These are phyloP conservation scores for Delia radicum DNA, from an alignment of 1,140 invertebrate genomes.

Conservation along the genomic window DNA sequence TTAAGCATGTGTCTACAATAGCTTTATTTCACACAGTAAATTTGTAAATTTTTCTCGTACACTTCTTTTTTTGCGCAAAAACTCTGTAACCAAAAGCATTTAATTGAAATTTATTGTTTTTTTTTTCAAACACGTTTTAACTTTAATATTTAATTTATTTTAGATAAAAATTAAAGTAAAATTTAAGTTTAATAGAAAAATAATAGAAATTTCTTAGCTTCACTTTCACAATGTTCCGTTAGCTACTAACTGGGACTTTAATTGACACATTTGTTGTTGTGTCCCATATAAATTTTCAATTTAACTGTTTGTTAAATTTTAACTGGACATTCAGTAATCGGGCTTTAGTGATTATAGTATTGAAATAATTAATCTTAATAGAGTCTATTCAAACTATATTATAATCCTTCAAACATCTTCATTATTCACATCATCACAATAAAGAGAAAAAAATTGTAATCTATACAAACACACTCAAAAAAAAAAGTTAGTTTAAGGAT, in stretches of 20 bases:
- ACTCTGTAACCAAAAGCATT: not conserved
- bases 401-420: conserved; percentile 9
- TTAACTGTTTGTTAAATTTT: not conserved
- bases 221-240: too few species aligned
- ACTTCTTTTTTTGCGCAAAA: not conserved
- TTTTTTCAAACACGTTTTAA: not conserved
- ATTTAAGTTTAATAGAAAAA: too few species aligned
- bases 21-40: conserved; percentile 23
- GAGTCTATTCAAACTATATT: not conserved
- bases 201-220: too few species aligned
- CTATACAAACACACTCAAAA: too few species aligned
- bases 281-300: too few species aligned
- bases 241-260: too few species aligned
- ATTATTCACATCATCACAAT: not conserved
- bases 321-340: too few species aligned
- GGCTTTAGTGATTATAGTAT: not conserved
- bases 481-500: too few species aligned
- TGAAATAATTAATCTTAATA: conserved; percentile 12
- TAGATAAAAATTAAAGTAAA: too few species aligned
- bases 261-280: too few species aligned
- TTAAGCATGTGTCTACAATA: conserved; percentile 12
- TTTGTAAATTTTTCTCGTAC: not conserved
- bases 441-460: not conserved
- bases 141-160: not conserved
- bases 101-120: conserved; percentile 24